Evolutionary conservation across 2,888 invertebrate species (phyloP), one percentile per base, ranked within the genome.

Genomic region (Capitulum mitella): DNA sequence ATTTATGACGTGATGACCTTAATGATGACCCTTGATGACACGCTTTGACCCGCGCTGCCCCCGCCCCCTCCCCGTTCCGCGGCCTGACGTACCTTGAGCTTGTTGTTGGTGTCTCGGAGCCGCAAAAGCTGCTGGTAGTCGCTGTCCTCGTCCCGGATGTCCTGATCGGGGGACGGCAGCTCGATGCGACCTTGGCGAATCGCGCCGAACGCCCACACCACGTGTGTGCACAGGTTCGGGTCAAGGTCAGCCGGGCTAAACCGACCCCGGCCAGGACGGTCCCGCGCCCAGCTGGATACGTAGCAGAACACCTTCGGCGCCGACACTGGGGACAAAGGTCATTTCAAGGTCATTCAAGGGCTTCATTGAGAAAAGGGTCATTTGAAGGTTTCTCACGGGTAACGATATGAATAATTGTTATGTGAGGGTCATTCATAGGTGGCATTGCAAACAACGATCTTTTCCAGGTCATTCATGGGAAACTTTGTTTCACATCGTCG

Each of bases 251-350:
- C 94, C 0, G 97, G 96, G 80, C 89, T 90, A 87, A 95, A 98
- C 84, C 92, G 92, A 22, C 95, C 97, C 6, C 91, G 89, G 79
- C 94, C 94, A 0, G 93, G 93, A 78, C 97, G 89, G 86, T 97
- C 97, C 81, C 93, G 91, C 0, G 97, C 95, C 97, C 98, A 98
- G 83, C 94, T 97, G 2, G 98, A 97, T 85, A 97, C 89, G 86
- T 98, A 98, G 86, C 98, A 98, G 84, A 97, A 92, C 5, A 95
- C 91, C 87, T 94, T 93, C 0, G 94, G 92, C 77, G 92, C 91
- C 70, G 94, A 92, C 82, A 90, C 95, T 95, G 86, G 3, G 34
- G 61, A 40, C 14, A 10, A n/a, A 14, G 29, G 43, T 51, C 46
- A 19, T 12, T 19, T 76, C 3, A 40, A n/a, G 22, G 43, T 43